Percentiles rank a stretch among this genome's conserved stretches.
Evolutionary conservation across 2,888 invertebrate species (phyloP).

Genomic region (Corythucha ciliata): DNA sequence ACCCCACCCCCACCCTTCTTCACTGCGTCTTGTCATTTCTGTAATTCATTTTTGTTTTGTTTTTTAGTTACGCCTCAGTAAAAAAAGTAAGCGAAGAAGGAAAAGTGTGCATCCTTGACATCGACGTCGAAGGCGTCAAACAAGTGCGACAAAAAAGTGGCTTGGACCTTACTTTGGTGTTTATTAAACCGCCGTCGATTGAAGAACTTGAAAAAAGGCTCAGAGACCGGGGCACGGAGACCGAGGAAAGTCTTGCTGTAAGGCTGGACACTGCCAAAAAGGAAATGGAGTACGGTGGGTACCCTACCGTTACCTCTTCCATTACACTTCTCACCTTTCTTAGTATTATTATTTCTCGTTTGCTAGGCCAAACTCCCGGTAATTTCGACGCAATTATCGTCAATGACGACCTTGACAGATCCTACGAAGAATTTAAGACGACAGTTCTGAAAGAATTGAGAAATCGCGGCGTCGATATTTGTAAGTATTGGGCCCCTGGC

Average conservation of each 20-base stretch:
- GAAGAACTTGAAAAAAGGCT: constrained; percentile 65
- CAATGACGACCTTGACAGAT: constrained; percentile 71
- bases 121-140: constrained; percentile 86
- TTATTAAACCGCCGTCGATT: constrained; percentile 85
- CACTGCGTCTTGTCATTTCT: too few species aligned
- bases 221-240: constrained; percentile 66
- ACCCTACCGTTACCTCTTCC: too few species aligned
- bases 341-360: too few species aligned
- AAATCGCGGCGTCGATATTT: constrained; percentile 25
- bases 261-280: constrained; percentile 66
- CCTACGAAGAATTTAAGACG: constrained; percentile 63
- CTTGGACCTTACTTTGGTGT: constrained; percentile 57
- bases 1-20: too few species aligned
- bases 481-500: constrained; percentile 43
- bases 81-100: constrained; percentile 68
- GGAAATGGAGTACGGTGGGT: constrained; percentile 56
- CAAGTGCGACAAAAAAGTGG: constrained; percentile 73
- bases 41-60: too few species aligned
- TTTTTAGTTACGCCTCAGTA: constrained; percentile 79
- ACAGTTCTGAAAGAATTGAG: constrained; percentile 57
- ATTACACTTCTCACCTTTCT: too few species aligned
- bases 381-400: constrained; percentile 76
- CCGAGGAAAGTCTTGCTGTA: constrained; percentile 69
- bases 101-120: constrained; percentile 81
- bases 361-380: too few species aligned